These are phyloP conservation scores for Papilio polyxenes DNA, from an alignment of 1,140 invertebrate species.

Conservation along the genomic window DNA sequence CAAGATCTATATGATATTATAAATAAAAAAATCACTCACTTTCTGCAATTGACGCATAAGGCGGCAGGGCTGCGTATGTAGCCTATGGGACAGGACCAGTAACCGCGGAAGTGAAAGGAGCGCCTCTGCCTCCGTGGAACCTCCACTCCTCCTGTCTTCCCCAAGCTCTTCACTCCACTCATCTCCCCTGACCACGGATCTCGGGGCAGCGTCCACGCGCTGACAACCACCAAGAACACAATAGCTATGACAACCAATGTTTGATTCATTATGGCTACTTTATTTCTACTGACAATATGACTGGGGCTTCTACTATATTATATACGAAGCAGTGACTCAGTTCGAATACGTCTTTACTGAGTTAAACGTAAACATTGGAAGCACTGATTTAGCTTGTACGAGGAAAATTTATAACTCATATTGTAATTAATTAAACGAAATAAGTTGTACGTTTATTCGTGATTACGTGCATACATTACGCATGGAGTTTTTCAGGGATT, in stretches of 20 bases:
- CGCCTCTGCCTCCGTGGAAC: background rate
- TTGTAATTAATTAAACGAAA: background rate
- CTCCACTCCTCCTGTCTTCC: background rate
- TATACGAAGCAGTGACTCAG: background rate
- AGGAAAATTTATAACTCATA: constrained; percentile 10
- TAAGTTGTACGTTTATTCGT: background rate
- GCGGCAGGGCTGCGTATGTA: background rate
- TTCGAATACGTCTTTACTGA: constrained; percentile 1
- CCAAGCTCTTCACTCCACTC: too few species aligned
- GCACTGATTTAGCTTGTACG: background rate
- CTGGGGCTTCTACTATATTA: background rate
- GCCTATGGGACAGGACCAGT: constrained; percentile 15
- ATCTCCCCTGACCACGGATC: background rate
- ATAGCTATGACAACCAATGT: background rate
- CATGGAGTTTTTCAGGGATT: background rate
- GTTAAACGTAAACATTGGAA: background rate
- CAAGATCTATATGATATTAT: background rate
- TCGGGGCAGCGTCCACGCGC: background rate
- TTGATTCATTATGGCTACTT: constrained; percentile 4
- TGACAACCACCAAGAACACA: constrained; percentile 2
- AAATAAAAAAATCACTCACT: background rate
- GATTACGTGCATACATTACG: background rate
- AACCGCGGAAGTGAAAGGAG: background rate
- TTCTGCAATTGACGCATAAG: background rate
- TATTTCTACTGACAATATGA: background rate